phyloP scores from a whole-genome alignment of 2,797 vertebrate genomes.

The Brachyalestes nurse region DNA sequence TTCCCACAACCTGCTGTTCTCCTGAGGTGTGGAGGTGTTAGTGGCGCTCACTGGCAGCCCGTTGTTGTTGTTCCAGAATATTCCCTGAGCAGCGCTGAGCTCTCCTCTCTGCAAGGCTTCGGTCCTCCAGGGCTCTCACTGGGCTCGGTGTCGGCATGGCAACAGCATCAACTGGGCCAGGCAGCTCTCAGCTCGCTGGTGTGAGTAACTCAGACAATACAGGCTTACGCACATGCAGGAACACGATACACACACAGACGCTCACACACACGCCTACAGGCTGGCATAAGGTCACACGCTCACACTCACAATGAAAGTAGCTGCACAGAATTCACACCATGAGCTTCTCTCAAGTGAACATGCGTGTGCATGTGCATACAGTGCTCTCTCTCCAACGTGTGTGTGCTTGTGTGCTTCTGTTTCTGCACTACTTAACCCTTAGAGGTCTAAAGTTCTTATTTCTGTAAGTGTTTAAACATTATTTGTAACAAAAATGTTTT shows the following conservation, averaged over 20 bases:
- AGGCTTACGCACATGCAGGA: background rate
- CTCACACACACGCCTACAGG: slow-evolving; percentile 22
- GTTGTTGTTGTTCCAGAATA: slow-evolving; percentile 84
- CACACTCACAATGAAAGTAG: slow-evolving; percentile 4
- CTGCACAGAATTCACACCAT: background rate
- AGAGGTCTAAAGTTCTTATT: too few relatives aligned
- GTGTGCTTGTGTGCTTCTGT: background rate
- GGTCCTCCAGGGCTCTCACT: slow-evolving; percentile 93
- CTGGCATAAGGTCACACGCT: slow-evolving; percentile 27
- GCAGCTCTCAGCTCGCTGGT: slow-evolving; percentile 95
- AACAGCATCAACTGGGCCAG: slow-evolving; percentile 96
- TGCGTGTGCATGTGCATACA: background rate
- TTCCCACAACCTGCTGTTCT: slow-evolving; percentile 56
- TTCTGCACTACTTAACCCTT: background rate
- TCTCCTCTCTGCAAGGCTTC: slow-evolving; percentile 96
- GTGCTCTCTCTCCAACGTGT: background rate
- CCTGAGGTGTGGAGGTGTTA: slow-evolving; percentile 55
- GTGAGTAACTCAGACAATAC: slow-evolving; percentile 83
- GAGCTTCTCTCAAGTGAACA: background rate
- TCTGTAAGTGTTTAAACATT: background rate
- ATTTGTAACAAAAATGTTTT: background rate
- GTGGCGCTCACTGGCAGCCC: slow-evolving; percentile 65
- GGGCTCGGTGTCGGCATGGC: slow-evolving; percentile 97
- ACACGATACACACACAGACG: slow-evolving; percentile 9
- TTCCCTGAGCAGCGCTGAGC: slow-evolving; percentile 94